These are phyloP conservation scores for Meandrina meandrites DNA, from an alignment of 92 coral and sea anemone genomes.

Conservation along the genomic window DNA sequence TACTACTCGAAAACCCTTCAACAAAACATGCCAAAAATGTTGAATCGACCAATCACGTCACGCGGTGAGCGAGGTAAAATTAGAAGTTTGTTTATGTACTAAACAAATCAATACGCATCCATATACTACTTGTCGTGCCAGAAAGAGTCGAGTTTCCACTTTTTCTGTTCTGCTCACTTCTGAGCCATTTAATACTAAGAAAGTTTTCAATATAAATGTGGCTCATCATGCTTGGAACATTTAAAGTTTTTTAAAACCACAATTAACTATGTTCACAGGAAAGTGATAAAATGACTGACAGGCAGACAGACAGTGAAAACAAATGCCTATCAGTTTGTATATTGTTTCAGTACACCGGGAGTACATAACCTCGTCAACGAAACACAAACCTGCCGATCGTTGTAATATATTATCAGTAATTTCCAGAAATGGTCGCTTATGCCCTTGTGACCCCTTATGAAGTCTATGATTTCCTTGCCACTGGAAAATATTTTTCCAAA, in stretches of 20 bases:
- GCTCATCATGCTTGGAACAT: background rate
- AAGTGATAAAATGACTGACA: background rate
- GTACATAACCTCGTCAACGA: background rate
- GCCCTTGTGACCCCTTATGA: background rate
- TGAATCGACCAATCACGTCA: background rate
- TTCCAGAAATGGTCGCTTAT: background rate
- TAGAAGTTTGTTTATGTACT: background rate
- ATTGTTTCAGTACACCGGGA: background rate
- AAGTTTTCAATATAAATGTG: background rate
- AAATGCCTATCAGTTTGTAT: background rate
- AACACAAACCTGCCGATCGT: background rate
- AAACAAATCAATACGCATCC: background rate
- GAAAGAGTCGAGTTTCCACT: background rate
- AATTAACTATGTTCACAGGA: background rate
- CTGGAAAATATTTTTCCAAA: background rate
- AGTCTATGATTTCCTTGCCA: background rate
- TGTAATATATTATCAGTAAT: background rate
- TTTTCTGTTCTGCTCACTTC: background rate
- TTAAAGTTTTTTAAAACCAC: too few species aligned
- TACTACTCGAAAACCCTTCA: background rate
- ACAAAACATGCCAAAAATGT: conserved; percentile 27
- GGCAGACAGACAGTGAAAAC: background rate
- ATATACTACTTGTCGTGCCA: background rate
- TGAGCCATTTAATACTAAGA: background rate
- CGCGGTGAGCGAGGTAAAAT: background rate